These are phyloP conservation scores for Spinus pinus DNA, from an alignment of 2,797 vertebrate genomes.

Conservation along the genomic window DNA sequence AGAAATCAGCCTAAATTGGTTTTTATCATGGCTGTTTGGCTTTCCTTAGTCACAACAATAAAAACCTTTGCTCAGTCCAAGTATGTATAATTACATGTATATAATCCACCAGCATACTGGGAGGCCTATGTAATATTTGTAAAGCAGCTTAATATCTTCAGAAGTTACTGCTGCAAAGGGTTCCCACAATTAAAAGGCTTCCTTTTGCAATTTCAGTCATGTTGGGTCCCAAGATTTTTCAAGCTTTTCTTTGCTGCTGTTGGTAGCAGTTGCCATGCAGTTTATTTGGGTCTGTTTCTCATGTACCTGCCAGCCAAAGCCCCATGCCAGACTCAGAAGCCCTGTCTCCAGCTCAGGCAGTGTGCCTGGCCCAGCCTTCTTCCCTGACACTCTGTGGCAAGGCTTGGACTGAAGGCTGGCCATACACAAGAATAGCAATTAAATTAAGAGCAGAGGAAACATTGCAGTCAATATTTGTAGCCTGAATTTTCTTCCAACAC, in stretches of 20 bases:
- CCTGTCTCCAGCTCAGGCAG: background rate
- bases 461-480: background rate
- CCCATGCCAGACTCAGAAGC: background rate
- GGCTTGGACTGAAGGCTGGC: background rate
- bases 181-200: background rate
- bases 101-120: background rate
- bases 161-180: background rate
- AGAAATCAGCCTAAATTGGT: background rate
- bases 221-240: background rate
- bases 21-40: background rate
- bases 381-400: background rate
- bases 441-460: background rate
- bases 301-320: background rate
- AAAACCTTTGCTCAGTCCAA: background rate
- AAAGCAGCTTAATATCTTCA: background rate
- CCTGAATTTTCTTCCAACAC: background rate
- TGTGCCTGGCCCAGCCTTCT: background rate
- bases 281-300: background rate
- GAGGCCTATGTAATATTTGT: background rate
- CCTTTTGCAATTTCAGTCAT: background rate
- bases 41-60: background rate
- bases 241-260: slow-evolving; percentile 1
- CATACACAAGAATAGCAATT: background rate
- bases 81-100: background rate
- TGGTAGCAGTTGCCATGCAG: background rate